phyloP scores from a whole-genome alignment of 1,140 invertebrate genomes.

The Drosophila varians region DNA sequence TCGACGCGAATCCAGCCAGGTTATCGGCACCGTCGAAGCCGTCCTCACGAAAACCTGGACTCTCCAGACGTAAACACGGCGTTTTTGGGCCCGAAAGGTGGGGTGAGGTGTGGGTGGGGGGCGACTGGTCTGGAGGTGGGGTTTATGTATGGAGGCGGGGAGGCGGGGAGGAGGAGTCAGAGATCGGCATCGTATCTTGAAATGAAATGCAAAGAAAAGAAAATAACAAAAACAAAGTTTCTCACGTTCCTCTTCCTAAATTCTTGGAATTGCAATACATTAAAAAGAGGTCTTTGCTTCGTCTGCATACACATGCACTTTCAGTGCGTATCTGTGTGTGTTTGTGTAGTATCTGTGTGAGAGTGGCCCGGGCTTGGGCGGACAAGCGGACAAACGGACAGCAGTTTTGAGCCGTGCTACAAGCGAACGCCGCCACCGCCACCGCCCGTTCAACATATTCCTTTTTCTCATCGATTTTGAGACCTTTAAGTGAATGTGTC shows the following conservation, averaged over 20 bases:
- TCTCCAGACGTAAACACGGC: conserved; percentile 36
- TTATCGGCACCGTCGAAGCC: conserved; percentile 7
- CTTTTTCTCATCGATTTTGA: conserved; percentile 82
- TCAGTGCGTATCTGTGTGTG: conserved; percentile 17
- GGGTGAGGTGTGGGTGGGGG: conserved; percentile 3
- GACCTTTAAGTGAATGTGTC: conserved; percentile 81
- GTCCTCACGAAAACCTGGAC: conserved; percentile 30
- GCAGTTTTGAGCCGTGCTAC: conserved; percentile 76
- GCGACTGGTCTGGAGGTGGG: not conserved
- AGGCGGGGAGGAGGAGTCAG: conserved; percentile 20
- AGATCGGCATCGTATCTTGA: conserved; percentile 77
- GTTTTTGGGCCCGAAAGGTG: conserved; percentile 1
- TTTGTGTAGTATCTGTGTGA: conserved; percentile 23
- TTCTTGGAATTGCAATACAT: conserved; percentile 84
- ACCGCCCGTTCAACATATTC: conserved; percentile 75
- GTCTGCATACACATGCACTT: conserved; percentile 62
- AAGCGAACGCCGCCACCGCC: conserved; percentile 58
- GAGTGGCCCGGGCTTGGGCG: conserved; percentile 21
- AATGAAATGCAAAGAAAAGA: conserved; percentile 83
- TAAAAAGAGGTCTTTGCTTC: conserved; percentile 83
- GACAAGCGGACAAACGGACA: conserved; percentile 47
- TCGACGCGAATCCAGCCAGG: conserved; percentile 11
- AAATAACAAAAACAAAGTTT: conserved; percentile 83
- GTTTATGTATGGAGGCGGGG: conserved; percentile 3
- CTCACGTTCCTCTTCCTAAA: conserved; percentile 84